Conservation (phyloP, 2,888 invertebrate genomes). For the Atethmia centrago region DNA sequence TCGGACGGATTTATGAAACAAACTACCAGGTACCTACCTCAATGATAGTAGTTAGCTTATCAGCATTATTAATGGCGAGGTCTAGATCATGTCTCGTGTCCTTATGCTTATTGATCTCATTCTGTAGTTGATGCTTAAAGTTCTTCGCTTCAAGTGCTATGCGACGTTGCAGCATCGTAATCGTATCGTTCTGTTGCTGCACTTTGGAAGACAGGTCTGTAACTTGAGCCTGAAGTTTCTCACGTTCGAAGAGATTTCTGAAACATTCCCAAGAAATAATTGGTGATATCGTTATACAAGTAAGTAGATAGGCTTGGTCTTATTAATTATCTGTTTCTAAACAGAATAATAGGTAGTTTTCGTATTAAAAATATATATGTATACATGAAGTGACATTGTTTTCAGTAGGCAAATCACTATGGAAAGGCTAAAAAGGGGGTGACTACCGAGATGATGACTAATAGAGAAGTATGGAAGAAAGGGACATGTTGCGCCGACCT, state of each 20-base stretch:
- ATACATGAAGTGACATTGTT: background rate
- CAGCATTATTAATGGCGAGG: conserved; percentile 91
- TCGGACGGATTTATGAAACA: background rate
- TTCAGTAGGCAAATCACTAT: too few species aligned
- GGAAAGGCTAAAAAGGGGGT: too few species aligned
- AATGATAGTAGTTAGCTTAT: conserved; percentile 90
- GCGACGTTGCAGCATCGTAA: conserved; percentile 92
- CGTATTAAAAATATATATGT: background rate
- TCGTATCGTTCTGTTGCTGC: conserved; percentile 91
- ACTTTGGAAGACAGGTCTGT: conserved; percentile 89
- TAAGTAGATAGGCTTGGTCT: background rate
- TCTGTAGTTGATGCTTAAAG: conserved; percentile 92
- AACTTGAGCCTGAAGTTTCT: conserved; percentile 92
- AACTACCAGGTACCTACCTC: conserved; percentile 82
- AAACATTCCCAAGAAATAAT: conserved; percentile 17
- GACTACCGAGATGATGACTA: too few species aligned
- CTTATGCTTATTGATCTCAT: conserved; percentile 93
- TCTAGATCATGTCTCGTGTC: conserved; percentile 93
- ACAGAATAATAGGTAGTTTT: too few species aligned
- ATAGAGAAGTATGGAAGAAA: too few species aligned
- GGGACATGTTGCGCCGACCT: too few species aligned
- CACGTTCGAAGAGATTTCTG: conserved; percentile 93
- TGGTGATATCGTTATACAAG: background rate
- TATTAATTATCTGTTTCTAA: background rate
- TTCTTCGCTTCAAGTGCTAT: conserved; percentile 94